Percentiles rank a stretch among this genome's conserved stretches.
phyloP scores from a whole-genome alignment of 2,797 vertebrate genomes.

The Rousettus madagascariensis region DNA sequence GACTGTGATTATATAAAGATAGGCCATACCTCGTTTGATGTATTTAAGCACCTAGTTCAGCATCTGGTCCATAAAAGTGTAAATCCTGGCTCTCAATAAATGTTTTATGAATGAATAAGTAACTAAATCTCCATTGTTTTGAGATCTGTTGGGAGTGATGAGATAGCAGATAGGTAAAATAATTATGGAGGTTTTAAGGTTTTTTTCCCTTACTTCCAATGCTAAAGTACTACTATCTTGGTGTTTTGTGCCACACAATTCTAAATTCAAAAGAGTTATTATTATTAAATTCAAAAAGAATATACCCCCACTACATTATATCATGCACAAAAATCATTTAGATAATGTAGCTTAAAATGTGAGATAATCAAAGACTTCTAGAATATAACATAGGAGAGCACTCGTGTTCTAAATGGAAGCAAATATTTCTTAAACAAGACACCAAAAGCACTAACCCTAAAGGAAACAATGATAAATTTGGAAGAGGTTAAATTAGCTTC shows the following conservation, averaged over 20 bases:
- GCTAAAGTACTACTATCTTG: not conserved
- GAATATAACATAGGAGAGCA: not conserved
- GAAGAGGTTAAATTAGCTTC: not conserved
- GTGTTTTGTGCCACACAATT: not conserved
- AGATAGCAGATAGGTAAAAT: not conserved
- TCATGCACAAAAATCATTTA: not conserved
- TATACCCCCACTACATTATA: not conserved
- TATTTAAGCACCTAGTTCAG: not conserved
- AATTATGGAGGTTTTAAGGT: not conserved
- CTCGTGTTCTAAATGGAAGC: not conserved
- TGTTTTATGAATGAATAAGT: not conserved
- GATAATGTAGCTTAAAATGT: constrained; percentile 11
- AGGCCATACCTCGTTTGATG: not conserved
- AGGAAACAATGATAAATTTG: not conserved
- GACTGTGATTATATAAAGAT: not conserved
- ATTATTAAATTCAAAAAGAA: constrained; percentile 7
- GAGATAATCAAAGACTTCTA: not conserved
- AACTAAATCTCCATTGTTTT: not conserved
- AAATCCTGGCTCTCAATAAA: not conserved
- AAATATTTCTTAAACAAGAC: not conserved
- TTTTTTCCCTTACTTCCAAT: not conserved
- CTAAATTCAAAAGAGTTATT: constrained; percentile 13
- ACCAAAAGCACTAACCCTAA: not conserved
- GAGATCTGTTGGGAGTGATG: not conserved
- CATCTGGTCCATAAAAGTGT: not conserved